Base-by-base conservation (phyloP, 1,140 invertebrate species). In the Camponotus vicinus region DNA sequence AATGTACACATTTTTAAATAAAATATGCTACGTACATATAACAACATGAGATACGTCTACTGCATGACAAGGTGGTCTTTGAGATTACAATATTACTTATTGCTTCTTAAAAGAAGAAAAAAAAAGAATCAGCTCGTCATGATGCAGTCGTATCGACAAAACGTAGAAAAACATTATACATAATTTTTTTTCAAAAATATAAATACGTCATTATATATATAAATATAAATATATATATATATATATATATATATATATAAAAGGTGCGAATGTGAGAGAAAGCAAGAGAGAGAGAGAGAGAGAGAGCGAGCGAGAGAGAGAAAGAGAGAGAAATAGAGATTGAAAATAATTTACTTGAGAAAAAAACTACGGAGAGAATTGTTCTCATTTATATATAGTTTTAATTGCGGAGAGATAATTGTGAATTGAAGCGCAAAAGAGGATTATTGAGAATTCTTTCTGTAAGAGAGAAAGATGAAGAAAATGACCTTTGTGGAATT, bases 201-300 rank as follows among this genome's bases (percentile, higher is more conserved):
- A 93, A 93, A 94, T 93, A 94, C 91, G 93, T 93, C 90, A 93
- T 93, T 94, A 94, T 91, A 92, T 89, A 92, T 91, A 91, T 85
- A 91, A 45, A 83, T 59, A 84, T 84, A 75, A 21, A 75, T 52
- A 45, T 37, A 27, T 18, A 27, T 27, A 42, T 67, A 64, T 37
- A 27, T 73, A 52, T 32, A 37, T 32, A 76, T 59, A 79, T 37
- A 86, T 92, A 92, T 89, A 49, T 84, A 85, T 42, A 73, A 55
- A 87, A 80, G 63, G 69, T 27, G 78, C 85, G 63, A 21, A 9
- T 45, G 73, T 78, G 83, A 82, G 75, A 77, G 85, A 13, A 64
- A 69, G 59, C 18, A 77, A 69, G 59, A 82, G 88, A 52, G 21
- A 77, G 61, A 85, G 59, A 86, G n/a, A 55, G 67, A 18, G 13